phyloP scores from a whole-genome alignment of 2,888 invertebrate species.

The Rhodophaea formosa region DNA sequence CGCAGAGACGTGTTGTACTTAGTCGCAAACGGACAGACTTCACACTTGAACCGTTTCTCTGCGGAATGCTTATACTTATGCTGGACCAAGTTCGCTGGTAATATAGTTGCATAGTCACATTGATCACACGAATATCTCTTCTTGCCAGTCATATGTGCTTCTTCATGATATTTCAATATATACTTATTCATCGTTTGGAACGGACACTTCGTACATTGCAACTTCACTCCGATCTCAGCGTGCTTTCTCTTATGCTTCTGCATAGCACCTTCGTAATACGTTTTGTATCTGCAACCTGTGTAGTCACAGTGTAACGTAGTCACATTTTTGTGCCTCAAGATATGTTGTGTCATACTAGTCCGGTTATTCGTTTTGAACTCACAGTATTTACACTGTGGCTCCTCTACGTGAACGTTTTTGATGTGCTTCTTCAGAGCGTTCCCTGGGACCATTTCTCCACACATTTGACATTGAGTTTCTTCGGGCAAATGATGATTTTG shows the following conservation, averaged over 20 bases:
- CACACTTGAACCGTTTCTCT: conserved; percentile 71
- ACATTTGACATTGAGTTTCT: conserved; percentile 66
- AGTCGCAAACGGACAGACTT: conserved; percentile 70
- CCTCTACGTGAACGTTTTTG: conserved; percentile 45
- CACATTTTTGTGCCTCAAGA: conserved; percentile 65
- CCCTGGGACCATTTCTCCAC: conserved; percentile 56
- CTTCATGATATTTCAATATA: conserved; percentile 67
- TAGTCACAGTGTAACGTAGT: conserved; percentile 59
- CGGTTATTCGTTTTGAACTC: conserved; percentile 59
- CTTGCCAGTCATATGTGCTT: conserved; percentile 66
- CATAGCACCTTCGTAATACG: conserved; percentile 67
- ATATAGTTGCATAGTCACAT: conserved; percentile 69
- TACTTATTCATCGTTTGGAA: conserved; percentile 75
- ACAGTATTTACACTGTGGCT: conserved; percentile 59
- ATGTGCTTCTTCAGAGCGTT: conserved; percentile 62
- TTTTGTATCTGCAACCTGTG: conserved; percentile 60
- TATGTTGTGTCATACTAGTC: conserved; percentile 66
- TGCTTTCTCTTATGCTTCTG: conserved; percentile 64
- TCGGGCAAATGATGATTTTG: conserved; percentile 51
- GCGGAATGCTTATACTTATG: conserved; percentile 73
- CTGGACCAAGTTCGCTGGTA: conserved; percentile 70
- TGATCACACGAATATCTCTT: conserved; percentile 65
- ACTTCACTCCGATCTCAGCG: conserved; percentile 57
- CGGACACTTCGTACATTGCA: conserved; percentile 65
- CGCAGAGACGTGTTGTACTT: conserved; percentile 73